phyloP scores from a whole-genome alignment of 2,797 vertebrate species.

The Anniella stebbinsi region DNA sequence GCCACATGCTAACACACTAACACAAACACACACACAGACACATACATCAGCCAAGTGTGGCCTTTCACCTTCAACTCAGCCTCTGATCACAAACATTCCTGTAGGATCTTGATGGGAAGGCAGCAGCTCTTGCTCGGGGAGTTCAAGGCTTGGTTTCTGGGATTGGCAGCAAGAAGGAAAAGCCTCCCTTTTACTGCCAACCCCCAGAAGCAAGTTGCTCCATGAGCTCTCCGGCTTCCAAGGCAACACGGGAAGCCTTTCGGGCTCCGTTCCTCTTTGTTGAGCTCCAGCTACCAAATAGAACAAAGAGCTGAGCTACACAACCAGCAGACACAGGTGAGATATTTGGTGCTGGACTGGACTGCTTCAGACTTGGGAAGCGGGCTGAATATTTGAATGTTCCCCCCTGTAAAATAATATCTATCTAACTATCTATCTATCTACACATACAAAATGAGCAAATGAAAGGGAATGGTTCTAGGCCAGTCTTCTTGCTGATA shows the following conservation, averaged over 20 bases:
- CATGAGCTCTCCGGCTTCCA: neutral
- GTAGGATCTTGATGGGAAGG: neutral
- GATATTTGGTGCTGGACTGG: neutral
- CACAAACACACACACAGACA: neutral
- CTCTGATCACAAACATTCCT: neutral
- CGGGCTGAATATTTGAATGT: neutral
- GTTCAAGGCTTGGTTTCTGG: neutral
- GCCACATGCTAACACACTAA: constrained; percentile 11
- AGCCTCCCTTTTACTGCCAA: neutral
- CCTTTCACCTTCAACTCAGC: neutral
- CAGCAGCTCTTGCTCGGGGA: neutral
- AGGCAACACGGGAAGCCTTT: neutral
- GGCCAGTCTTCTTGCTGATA: neutral
- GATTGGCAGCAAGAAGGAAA: neutral
- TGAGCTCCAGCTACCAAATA: neutral
- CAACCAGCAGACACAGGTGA: neutral
- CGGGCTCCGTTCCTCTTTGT: neutral
- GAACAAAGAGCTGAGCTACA: neutral
- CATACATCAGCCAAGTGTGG: neutral
- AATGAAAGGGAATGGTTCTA: neutral
- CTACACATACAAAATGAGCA: neutral
- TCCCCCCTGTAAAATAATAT: neutral
- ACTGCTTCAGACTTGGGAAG: neutral
- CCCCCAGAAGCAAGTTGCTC: neutral
- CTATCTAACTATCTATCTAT: no score